These are phyloP conservation scores for Neosilurus mollespiculum DNA, from an alignment of 2,797 vertebrate genomes.

Conservation along the genomic window DNA sequence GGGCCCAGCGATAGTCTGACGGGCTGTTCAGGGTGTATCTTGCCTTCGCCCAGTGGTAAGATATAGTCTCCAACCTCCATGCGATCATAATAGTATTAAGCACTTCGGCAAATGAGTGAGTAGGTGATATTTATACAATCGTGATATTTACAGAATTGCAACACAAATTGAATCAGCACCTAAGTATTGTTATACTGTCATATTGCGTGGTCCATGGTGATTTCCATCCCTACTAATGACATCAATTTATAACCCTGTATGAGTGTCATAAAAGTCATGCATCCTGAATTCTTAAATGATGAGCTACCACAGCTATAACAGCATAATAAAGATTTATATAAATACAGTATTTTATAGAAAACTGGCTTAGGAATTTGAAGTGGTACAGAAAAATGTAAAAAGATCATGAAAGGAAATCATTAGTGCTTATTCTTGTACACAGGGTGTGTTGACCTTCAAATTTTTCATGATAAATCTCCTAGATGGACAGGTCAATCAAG, in stretches of 20 bases:
- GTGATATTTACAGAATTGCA: no score
- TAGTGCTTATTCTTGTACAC: not conserved
- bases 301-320: not conserved
- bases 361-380: not conserved
- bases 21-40: no score
- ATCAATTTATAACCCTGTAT: not conserved
- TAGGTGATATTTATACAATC: no score
- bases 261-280: not conserved
- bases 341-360: not conserved
- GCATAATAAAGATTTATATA: not conserved
- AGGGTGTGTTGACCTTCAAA: not conserved
- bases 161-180: no score
- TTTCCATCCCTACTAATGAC: not conserved
- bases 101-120: no score
- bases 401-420: not conserved
- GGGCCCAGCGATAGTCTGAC: no score
- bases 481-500: constrained; percentile 29
- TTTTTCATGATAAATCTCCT: constrained; percentile 10
- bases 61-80: no score
- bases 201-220: no score
- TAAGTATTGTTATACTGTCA: no score
- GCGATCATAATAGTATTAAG: no score
- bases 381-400: not conserved
- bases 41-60: no score
- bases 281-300: not conserved